These are phyloP conservation scores for Montipora efflorescens DNA, from an alignment of 64 coral and sea anemone genomes.

Conservation along the genomic window DNA sequence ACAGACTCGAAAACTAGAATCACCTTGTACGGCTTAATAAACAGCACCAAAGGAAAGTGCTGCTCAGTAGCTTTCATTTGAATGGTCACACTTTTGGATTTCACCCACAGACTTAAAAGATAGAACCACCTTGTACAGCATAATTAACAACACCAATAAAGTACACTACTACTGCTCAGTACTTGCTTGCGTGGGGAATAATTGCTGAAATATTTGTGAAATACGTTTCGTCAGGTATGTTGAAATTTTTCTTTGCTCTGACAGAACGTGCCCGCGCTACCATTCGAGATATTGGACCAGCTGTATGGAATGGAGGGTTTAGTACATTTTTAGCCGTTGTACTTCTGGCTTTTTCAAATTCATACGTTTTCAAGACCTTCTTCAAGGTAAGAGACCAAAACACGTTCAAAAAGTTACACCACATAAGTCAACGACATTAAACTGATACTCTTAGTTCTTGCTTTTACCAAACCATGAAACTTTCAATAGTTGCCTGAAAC, in stretches of 20 bases:
- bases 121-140: neutral
- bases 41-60: neutral
- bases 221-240: neutral
- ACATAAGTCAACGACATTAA: neutral
- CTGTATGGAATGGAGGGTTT: slow-evolving; percentile 95
- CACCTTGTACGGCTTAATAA: neutral
- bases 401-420: neutral
- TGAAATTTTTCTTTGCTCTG: neutral
- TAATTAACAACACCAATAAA: neutral
- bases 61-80: neutral
- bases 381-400: slow-evolving; percentile 80
- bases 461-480: neutral
- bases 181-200: no score
- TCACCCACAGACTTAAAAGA: neutral
- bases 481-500: neutral
- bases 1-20: neutral
- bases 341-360: slow-evolving; percentile 79
- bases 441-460: neutral
- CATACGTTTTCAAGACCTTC: slow-evolving; percentile 89
- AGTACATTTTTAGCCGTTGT: slow-evolving; percentile 95
- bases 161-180: neutral
- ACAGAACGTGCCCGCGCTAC: slow-evolving; percentile 80
- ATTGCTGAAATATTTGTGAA: neutral
- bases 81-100: slow-evolving; percentile 9
- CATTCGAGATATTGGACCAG: slow-evolving; percentile 88